Percentiles rank a stretch among this genome's conserved stretches.
These are phyloP conservation scores for human (Homo sapiens) DNA, from an alignment of 2,113 vertebrate species.

Conservation along the genomic window DNA sequence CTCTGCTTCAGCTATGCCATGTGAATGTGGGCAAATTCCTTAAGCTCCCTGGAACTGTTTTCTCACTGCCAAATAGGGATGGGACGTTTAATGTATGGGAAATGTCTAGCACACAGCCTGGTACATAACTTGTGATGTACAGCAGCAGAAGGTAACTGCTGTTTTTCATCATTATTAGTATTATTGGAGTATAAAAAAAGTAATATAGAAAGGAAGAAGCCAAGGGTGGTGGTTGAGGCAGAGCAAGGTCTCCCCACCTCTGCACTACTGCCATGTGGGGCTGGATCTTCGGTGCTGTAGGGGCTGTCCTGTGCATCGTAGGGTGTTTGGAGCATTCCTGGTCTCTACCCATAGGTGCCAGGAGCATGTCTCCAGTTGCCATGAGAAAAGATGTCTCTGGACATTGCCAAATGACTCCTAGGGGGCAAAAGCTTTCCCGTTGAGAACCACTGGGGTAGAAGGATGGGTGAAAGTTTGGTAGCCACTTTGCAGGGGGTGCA, in stretches of 20 bases:
- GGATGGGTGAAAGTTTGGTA: too few relatives aligned
- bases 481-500: fast-evolving
- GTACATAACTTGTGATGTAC: too few relatives aligned
- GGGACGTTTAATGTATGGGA: fast-evolving
- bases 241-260: too few relatives aligned
- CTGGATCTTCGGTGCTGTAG: background rate
- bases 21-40: background rate
- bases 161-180: background rate
- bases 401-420: background rate
- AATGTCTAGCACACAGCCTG: background rate
- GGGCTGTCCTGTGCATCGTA: background rate
- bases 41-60: background rate
- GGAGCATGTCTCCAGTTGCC: too few relatives aligned
- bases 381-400: background rate
- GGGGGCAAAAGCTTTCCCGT: background rate
- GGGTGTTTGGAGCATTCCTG: background rate
- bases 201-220: background rate
- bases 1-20: background rate
- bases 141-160: background rate
- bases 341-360: background rate
- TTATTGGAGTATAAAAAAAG: background rate
- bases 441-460: background rate
- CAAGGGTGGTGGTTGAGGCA: too few relatives aligned
- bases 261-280: too few relatives aligned
- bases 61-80: background rate